Conservation (phyloP, 2,888 invertebrate species). For the Epistrophella euchroma region DNA sequence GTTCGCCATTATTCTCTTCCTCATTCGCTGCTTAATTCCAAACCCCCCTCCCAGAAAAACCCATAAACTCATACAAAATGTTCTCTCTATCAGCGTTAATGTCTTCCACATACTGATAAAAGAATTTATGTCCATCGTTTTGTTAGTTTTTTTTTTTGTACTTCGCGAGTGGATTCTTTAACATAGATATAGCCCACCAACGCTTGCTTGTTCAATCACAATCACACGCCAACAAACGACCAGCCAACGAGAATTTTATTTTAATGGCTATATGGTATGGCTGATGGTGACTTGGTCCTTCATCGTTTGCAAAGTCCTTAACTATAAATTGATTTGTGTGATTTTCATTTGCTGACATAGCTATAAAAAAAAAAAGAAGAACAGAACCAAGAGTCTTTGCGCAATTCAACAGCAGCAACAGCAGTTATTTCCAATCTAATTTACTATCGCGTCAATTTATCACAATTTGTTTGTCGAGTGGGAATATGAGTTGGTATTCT, state of each 20-base stretch:
- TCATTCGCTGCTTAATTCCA: background rate
- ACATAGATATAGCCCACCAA: slow-evolving; percentile 28
- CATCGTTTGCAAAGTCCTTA: slow-evolving; percentile 47
- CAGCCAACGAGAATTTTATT: slow-evolving; percentile 58
- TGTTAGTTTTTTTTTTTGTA: slow-evolving; percentile 3
- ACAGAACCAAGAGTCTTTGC: slow-evolving; percentile 26
- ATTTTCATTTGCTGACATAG: slow-evolving; percentile 70
- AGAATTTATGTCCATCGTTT: slow-evolving; percentile 66
- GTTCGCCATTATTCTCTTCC: slow-evolving; percentile 50
- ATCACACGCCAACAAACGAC: background rate
- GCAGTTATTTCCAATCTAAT: slow-evolving; percentile 79
- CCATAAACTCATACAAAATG: slow-evolving; percentile 67
- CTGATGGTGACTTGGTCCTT: slow-evolving; percentile 27
- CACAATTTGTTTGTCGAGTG: slow-evolving; percentile 80
- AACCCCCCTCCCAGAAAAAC: slow-evolving; percentile 3
- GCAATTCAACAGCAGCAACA: slow-evolving; percentile 16
- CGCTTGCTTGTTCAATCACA: slow-evolving; percentile 19
- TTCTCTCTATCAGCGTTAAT: slow-evolving; percentile 71
- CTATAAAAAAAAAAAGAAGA: slow-evolving; percentile 5
- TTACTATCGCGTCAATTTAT: slow-evolving; percentile 82
- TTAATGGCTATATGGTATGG: slow-evolving; percentile 41
- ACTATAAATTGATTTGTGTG: slow-evolving; percentile 71
- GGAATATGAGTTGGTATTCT: slow-evolving; percentile 24
- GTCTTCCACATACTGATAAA: slow-evolving; percentile 66
- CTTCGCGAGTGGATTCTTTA: slow-evolving; percentile 35